phyloP scores from a whole-genome alignment of 2,113 vertebrate species.

The Aegotheles bennettii region DNA sequence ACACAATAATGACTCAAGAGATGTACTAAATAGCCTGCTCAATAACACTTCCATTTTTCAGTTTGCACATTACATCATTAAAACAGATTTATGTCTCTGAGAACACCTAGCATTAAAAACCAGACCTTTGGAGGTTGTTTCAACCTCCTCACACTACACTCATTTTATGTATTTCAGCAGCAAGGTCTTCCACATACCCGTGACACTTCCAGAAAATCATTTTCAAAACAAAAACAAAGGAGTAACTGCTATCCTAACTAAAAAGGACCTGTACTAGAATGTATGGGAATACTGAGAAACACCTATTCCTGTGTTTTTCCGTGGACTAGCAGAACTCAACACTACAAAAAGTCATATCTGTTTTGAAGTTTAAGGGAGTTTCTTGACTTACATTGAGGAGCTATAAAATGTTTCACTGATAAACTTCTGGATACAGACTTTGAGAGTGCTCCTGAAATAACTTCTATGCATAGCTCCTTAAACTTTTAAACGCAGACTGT shows the following conservation, averaged over 20 bases:
- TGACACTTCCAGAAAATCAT: background rate
- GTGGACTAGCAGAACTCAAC: background rate
- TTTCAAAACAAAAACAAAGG: background rate
- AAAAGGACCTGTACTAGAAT: background rate
- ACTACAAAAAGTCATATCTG: background rate
- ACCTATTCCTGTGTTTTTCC: background rate
- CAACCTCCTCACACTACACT: background rate
- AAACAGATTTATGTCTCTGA: background rate
- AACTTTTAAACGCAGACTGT: background rate
- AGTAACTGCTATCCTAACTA: background rate
- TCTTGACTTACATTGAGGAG: background rate
- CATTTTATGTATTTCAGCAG: background rate
- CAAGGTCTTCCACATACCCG: background rate
- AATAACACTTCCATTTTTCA: background rate
- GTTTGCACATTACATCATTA: background rate
- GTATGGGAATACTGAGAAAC: background rate
- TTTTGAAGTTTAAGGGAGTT: background rate
- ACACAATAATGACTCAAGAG: background rate
- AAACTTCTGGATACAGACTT: background rate
- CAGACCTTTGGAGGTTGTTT: background rate
- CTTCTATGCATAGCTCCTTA: background rate
- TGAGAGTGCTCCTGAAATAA: background rate
- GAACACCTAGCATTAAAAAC: background rate
- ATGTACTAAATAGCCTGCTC: background rate
- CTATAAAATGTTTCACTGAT: background rate